Conservation (phyloP, 2,113 vertebrate species). For the Orcinus orca region DNA sequence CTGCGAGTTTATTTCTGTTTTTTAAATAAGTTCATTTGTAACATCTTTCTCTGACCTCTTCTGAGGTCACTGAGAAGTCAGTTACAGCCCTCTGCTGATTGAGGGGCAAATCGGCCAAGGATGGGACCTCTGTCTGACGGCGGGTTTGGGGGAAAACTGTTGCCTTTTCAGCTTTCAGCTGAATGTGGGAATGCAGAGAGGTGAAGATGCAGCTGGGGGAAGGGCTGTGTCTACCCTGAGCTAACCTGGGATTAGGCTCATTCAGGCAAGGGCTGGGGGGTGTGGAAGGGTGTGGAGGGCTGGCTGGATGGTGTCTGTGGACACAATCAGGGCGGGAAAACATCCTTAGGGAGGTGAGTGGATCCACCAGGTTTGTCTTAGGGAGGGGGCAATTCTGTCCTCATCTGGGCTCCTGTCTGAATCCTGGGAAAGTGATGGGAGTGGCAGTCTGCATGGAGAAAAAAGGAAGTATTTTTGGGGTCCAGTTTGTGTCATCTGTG, state of each 20-base stretch:
- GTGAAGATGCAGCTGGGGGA: background rate
- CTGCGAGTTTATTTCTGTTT: background rate
- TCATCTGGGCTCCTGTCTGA: background rate
- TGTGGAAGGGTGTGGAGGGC: background rate
- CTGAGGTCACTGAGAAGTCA: background rate
- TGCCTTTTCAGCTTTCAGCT: background rate
- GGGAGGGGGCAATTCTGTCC: background rate
- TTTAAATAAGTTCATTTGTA: background rate
- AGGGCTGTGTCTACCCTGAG: background rate
- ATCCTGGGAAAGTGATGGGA: background rate
- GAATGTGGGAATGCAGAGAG: background rate
- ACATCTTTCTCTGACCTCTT: background rate
- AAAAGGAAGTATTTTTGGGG: background rate
- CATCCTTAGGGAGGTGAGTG: background rate
- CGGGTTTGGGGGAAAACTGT: background rate
- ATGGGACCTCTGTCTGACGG: background rate
- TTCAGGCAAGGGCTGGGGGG: background rate
- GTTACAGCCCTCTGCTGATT: background rate
- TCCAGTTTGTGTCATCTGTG: background rate
- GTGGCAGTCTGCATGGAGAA: background rate
- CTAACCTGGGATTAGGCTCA: background rate
- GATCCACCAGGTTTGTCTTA: background rate
- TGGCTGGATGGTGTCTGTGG: background rate
- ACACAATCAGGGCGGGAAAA: background rate
- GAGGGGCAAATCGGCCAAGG: background rate